Conservation (phyloP, 2,113 vertebrate genomes). For the Galemys pyrenaicus region DNA sequence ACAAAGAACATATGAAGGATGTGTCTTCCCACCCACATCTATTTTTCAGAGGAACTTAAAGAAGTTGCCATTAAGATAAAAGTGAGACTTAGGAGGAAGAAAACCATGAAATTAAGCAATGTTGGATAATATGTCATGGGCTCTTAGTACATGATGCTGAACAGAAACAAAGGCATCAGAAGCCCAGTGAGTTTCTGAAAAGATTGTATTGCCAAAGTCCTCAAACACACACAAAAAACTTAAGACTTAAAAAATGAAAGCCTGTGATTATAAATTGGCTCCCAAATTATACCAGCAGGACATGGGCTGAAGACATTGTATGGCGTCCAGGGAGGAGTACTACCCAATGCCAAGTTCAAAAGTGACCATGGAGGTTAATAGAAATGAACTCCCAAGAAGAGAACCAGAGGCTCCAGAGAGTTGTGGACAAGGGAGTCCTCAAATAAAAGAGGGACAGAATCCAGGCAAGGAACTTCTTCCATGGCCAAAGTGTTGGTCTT, state of each 20-base stretch:
- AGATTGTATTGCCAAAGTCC: background rate
- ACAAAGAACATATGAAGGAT: background rate
- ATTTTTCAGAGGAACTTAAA: background rate
- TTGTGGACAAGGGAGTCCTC: background rate
- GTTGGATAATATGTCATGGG: background rate
- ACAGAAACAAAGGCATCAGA: background rate
- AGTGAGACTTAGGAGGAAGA: background rate
- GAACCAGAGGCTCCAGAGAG: background rate
- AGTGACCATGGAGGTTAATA: background rate
- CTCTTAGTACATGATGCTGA: background rate
- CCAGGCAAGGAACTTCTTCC: background rate
- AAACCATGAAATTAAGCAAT: background rate
- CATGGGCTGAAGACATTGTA: background rate
- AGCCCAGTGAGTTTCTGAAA: background rate
- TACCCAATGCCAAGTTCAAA: background rate
- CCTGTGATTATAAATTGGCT: background rate
- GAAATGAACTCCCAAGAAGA: background rate
- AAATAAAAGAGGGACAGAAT: background rate
- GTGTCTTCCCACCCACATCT: background rate
- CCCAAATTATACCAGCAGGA: background rate
- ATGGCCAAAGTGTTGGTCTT: background rate
- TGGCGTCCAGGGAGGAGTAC: background rate
- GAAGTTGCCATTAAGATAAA: background rate
- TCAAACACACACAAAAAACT: background rate
- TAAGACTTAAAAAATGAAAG: background rate